These are phyloP conservation scores for Muscicapa adusta DNA, from an alignment of 2,113 vertebrate species.

Conservation along the genomic window DNA sequence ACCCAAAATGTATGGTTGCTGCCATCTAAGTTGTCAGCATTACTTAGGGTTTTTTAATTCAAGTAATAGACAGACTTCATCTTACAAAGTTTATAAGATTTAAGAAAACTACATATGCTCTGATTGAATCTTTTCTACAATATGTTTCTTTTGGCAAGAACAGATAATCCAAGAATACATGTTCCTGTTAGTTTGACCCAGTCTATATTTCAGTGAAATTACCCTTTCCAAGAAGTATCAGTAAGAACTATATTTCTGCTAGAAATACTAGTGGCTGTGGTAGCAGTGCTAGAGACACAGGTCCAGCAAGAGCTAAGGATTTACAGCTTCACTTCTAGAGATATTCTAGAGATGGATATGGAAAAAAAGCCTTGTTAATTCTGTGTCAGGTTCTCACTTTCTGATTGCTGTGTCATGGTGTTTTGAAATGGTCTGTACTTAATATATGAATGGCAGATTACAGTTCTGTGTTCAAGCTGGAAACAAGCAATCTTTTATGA, in stretches of 20 bases:
- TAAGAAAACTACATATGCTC: background rate
- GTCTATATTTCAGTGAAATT: background rate
- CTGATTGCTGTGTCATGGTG: background rate
- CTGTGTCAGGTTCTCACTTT: background rate
- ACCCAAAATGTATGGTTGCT: background rate
- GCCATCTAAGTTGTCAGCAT: background rate
- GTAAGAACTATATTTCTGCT: background rate
- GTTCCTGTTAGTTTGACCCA: background rate
- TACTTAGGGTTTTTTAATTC: background rate
- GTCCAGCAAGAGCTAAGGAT: background rate
- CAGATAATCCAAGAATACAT: background rate
- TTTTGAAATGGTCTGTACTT: conserved; percentile 5
- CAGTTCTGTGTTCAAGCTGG: background rate
- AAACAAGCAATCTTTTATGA: background rate
- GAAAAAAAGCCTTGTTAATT: background rate
- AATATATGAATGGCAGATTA: background rate
- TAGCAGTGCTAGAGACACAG: background rate
- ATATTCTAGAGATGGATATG: background rate
- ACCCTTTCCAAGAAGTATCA: background rate
- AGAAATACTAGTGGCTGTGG: background rate
- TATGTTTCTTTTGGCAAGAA: background rate
- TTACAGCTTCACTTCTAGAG: background rate
- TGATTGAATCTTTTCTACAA: background rate
- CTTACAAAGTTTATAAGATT: background rate
- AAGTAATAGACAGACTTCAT: background rate